phyloP scores from a whole-genome alignment of 2,113 vertebrate species.

The Gnathonemus longibarbis region DNA sequence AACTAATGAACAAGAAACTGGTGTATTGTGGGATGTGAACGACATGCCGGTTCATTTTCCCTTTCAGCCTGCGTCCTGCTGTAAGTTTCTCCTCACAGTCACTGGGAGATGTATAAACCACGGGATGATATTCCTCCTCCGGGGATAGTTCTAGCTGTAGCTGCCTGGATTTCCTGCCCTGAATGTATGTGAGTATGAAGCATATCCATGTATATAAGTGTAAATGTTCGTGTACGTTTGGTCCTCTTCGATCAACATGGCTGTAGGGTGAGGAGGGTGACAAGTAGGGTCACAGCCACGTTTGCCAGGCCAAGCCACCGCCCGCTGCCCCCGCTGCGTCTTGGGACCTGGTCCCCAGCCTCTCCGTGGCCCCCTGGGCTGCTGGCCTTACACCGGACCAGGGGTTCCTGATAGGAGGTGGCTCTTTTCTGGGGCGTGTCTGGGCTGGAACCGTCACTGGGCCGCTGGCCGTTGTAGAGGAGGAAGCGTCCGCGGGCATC shows the following conservation, averaged over 20 bases:
- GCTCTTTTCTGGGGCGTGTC: constrained; percentile 72
- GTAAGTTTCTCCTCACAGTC: background rate
- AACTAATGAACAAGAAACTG: background rate
- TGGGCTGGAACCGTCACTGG: constrained; percentile 74
- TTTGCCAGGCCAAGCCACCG: background rate
- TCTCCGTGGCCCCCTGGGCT: background rate
- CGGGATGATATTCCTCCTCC: background rate
- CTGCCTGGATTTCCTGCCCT: background rate
- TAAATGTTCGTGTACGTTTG: background rate
- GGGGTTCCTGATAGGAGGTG: constrained; percentile 77
- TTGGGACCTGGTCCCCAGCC: background rate
- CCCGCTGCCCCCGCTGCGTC: background rate
- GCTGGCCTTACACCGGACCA: constrained; percentile 66
- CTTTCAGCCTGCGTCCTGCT: background rate
- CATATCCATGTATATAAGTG: background rate
- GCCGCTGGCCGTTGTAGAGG: constrained; percentile 76
- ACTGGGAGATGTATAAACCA: background rate
- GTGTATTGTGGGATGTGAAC: background rate
- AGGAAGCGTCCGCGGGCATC: constrained; percentile 63
- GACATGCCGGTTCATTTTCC: background rate
- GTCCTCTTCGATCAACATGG: background rate
- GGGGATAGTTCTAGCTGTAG: background rate
- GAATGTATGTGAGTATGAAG: background rate
- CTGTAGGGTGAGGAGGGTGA: background rate
- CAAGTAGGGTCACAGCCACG: background rate